Base-by-base conservation (phyloP, 92 coral and sea anemone species). In the Phenganax marumi region DNA sequence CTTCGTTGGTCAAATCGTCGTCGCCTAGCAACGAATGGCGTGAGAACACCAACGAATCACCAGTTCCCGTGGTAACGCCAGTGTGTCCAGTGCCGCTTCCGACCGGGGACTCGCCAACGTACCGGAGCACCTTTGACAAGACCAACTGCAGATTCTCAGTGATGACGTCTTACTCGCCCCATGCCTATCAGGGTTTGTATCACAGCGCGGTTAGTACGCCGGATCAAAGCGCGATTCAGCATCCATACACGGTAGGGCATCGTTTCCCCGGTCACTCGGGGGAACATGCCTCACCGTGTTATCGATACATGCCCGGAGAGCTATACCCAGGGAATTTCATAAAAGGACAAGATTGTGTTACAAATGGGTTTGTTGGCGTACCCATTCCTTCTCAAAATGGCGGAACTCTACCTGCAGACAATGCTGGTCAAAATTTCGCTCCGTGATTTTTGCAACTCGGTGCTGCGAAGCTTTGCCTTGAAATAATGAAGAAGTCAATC, bases 21-120 rank as follows among this genome's bases (percentile, higher is more conserved):
- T 78, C 83, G 18, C 33, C 83, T 23, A 46, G 57, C 83, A 78
- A 63, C 53, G 83, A 78, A 78, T 78, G 83, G 83, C 83, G 83
- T 48, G 83, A 60, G 12, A 58, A 62, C 57, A 76, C 66, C 25
- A 56, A 33, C 11, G 50, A 61, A 19, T 22, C 83, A 12, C 56
- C 55, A 12, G 17, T 19, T 17, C 72, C 83, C 18, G 33, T 52
- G 18, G 73, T 78, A 24, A 48, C 83, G 13, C 83, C 83, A 3
- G 73, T 78, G 23, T 78, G 73, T 50, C 83, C 83, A 21, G 83
- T 78, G 3, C 73, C 83, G 3, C 56, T 78, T 10, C 68, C 83
- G 58, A 33, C 83, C 19, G 68, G 83, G 39, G 83, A 78, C 8
- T 57, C 81, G n/a, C 69, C 81, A 13, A 52, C 68, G 25, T 78